These are phyloP conservation scores for Picus viridis DNA, from an alignment of 2,797 vertebrate species.

Conservation along the genomic window DNA sequence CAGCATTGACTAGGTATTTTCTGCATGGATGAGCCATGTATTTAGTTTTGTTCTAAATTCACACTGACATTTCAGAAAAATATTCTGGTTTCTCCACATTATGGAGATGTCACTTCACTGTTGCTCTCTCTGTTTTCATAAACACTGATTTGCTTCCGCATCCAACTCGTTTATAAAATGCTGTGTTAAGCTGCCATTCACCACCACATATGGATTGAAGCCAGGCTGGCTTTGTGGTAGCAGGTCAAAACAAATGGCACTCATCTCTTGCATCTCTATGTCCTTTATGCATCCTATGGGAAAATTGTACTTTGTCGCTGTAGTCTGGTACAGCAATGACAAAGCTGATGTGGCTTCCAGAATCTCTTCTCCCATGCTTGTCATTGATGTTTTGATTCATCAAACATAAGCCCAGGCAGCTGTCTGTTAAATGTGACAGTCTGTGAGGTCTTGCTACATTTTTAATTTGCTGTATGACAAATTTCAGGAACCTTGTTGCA, in stretches of 20 bases:
- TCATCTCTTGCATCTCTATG: not conserved
- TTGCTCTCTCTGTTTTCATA: not conserved
- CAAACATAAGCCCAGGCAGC: not conserved
- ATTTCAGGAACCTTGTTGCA: not conserved
- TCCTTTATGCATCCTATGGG: not conserved
- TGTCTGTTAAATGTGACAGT: not conserved
- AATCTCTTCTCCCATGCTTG: not conserved
- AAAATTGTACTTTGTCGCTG: not conserved
- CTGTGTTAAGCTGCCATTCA: not conserved
- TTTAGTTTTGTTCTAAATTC: not conserved
- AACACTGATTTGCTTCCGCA: not conserved
- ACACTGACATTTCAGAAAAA: not conserved
- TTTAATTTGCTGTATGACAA: not conserved
- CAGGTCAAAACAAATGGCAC: not conserved
- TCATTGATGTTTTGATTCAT: not conserved
- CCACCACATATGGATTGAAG: accelerated
- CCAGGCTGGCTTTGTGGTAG: not conserved
- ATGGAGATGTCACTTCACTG: not conserved
- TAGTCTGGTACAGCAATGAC: not conserved
- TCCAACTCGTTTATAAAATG: not conserved
- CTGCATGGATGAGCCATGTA: not conserved
- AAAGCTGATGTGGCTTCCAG: not conserved
- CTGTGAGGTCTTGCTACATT: not conserved
- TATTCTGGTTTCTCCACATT: not conserved
- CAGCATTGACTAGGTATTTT: not conserved